Evolutionary conservation across 1,140 invertebrate genomes (phyloP).

Genomic region (Procambarus virginalis): DNA sequence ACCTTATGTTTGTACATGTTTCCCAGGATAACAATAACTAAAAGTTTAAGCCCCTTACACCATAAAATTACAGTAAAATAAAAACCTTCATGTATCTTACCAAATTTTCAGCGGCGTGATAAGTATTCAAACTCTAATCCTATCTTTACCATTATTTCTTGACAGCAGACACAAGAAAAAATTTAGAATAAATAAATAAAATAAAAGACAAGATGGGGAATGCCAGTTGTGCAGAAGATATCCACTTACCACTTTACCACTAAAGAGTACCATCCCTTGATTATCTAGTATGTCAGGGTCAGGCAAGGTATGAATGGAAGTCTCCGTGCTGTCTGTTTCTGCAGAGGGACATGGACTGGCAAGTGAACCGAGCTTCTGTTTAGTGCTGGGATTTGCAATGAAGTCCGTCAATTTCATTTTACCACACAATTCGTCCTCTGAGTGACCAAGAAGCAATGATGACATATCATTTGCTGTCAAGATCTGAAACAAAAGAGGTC

Average conservation of each 20-base stretch:
- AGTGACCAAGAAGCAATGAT: slow-evolving; percentile 45
- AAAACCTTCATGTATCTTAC: too few species aligned
- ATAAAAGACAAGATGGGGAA: too few species aligned
- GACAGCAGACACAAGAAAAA: too few species aligned
- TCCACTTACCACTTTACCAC: slow-evolving; percentile 50
- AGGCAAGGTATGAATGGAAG: slow-evolving; percentile 22
- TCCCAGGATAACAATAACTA: too few species aligned
- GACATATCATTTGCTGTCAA: slow-evolving; percentile 62
- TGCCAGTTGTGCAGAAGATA: neutral
- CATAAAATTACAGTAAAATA: too few species aligned
- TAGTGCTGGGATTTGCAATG: slow-evolving; percentile 23
- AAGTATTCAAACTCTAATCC: neutral
- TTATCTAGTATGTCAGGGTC: slow-evolving; percentile 26
- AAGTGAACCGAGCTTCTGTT: neutral
- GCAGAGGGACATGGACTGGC: slow-evolving; percentile 2
- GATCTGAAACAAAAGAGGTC: slow-evolving; percentile 30
- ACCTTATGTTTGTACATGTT: too few species aligned
- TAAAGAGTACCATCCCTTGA: slow-evolving; percentile 42
- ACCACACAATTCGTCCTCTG: slow-evolving; percentile 51
- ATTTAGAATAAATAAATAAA: too few species aligned
- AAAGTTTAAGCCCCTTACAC: too few species aligned
- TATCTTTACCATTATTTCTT: too few species aligned
- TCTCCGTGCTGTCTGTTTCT: slow-evolving; percentile 14
- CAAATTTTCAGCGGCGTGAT: too few species aligned
- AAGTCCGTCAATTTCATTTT: slow-evolving; percentile 40